Percentiles rank a stretch among this genome's conserved stretches.
Evolutionary conservation across 2,888 invertebrate species (phyloP).

Genomic region (Orthosia cruda): DNA sequence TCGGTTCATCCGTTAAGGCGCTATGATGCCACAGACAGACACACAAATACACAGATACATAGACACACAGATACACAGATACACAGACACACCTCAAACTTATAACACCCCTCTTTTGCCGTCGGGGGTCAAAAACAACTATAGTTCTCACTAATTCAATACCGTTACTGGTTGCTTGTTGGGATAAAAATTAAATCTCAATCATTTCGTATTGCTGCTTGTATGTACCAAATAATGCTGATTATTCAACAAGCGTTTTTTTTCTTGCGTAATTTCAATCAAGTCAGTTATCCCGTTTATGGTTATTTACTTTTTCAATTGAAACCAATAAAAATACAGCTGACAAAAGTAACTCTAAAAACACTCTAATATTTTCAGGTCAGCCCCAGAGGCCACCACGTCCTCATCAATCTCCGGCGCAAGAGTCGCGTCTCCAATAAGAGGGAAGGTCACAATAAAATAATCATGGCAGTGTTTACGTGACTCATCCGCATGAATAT

Average conservation of each 20-base stretch:
- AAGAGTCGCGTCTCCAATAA: conserved; percentile 55
- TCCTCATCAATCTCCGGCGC: conserved; percentile 34
- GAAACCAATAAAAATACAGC: neutral
- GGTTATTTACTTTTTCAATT: neutral
- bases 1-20: too few species aligned
- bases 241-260: too few species aligned
- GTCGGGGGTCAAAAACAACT: too few species aligned
- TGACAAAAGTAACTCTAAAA: neutral
- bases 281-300: neutral
- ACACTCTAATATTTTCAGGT: conserved; percentile 30
- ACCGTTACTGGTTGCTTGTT: neutral
- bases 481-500: conserved; percentile 68
- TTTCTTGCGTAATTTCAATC: too few species aligned
- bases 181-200: neutral
- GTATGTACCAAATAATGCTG: too few species aligned
- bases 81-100: too few species aligned
- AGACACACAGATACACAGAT: too few species aligned
- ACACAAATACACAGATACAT: too few species aligned
- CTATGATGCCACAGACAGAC: too few species aligned
- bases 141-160: too few species aligned
- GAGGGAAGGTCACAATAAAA: conserved; percentile 67
- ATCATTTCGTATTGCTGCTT: too few species aligned
- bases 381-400: neutral
- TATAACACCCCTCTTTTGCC: too few species aligned
- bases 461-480: conserved; percentile 70